Evolutionary conservation across 1,140 invertebrate species (phyloP).

Genomic region (Drosophila ogumai): DNA sequence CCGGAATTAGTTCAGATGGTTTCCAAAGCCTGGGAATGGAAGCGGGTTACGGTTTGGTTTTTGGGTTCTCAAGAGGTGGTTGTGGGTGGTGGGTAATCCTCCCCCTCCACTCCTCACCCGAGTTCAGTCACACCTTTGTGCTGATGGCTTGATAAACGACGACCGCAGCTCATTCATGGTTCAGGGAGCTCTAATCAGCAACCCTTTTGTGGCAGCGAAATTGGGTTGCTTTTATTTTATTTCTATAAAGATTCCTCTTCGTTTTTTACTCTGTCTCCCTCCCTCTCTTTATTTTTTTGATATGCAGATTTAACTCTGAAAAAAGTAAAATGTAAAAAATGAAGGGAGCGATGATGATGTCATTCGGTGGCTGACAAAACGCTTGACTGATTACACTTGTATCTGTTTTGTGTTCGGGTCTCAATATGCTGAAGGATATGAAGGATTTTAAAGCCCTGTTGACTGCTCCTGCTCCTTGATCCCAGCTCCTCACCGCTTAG

Average conservation of each 20-base stretch:
- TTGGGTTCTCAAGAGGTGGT: constrained; percentile 9
- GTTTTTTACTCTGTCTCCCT: not conserved
- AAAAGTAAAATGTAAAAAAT: constrained; percentile 7
- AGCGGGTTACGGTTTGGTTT: constrained; percentile 36
- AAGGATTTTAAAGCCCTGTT: constrained; percentile 80
- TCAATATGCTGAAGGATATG: constrained; percentile 72
- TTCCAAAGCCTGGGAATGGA: constrained; percentile 29
- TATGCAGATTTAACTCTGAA: constrained; percentile 65
- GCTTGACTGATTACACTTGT: constrained; percentile 85
- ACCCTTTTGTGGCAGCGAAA: constrained; percentile 65
- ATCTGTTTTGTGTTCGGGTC: constrained; percentile 71
- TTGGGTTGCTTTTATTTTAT: constrained; percentile 48
- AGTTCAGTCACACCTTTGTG: constrained; percentile 58
- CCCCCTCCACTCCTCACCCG: not conserved
- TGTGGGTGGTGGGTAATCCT: constrained; percentile 15
- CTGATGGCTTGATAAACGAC: constrained; percentile 75
- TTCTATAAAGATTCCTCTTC: constrained; percentile 16
- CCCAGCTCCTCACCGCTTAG: constrained; percentile 19
- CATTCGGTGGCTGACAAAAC: constrained; percentile 78
- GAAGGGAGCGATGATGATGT: constrained; percentile 61
- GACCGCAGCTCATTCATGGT: constrained; percentile 75
- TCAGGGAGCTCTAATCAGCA: constrained; percentile 77
- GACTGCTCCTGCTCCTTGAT: constrained; percentile 41
- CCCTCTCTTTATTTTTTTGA: constrained; percentile 57
- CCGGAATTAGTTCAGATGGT: constrained; percentile 75